phyloP scores from a whole-genome alignment of 2,797 vertebrate genomes.

The Microhierax caerulescens region DNA sequence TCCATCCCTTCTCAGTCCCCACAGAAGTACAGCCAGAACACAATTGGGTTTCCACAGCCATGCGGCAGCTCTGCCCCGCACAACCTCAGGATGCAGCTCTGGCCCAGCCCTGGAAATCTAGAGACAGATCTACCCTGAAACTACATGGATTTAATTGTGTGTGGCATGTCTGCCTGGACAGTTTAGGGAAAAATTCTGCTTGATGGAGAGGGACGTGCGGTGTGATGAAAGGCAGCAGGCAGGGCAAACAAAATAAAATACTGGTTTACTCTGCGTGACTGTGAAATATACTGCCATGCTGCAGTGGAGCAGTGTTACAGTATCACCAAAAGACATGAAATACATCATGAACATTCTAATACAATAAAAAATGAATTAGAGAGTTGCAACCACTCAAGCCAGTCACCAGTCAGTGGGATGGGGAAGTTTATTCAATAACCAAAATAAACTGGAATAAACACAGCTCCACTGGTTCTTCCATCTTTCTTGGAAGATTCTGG shows the following conservation, averaged over 20 bases:
- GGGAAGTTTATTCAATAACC: neutral
- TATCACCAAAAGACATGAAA: neutral
- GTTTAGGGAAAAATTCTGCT: neutral
- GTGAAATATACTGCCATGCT: neutral
- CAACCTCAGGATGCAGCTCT: neutral
- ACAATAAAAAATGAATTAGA: neutral
- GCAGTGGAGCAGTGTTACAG: neutral
- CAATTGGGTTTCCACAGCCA: neutral
- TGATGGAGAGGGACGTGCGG: neutral
- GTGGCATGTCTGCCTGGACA: neutral
- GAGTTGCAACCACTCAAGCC: neutral
- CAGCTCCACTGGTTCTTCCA: neutral
- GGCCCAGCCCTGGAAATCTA: neutral
- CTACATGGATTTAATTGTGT: neutral
- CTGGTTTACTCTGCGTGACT: neutral
- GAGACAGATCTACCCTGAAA: neutral
- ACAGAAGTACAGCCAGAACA: neutral
- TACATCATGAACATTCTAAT: neutral
- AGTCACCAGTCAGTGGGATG: neutral
- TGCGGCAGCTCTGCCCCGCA: neutral
- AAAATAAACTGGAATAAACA: neutral
- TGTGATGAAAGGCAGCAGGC: neutral
- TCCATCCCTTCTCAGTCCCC: neutral
- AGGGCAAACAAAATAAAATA: neutral
- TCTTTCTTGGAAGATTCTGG: conserved; percentile 1